phyloP scores from a whole-genome alignment of 2,888 invertebrate genomes.

The Meiosimyza platycephala region DNA sequence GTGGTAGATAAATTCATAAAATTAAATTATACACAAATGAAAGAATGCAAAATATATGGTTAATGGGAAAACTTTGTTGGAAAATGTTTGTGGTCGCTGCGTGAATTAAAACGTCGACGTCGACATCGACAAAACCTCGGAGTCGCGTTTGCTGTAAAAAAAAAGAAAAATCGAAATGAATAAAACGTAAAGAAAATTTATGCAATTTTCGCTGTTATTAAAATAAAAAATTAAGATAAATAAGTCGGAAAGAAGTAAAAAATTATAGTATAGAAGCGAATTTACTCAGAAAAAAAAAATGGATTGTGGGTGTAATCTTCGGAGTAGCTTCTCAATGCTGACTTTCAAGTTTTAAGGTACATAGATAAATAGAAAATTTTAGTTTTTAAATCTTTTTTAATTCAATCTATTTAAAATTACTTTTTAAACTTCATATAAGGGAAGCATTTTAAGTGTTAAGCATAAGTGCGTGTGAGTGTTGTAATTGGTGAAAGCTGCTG shows the following conservation, averaged over 20 bases:
- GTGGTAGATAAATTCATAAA: conserved; percentile 6
- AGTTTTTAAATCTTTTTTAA: no score
- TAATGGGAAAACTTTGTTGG: no score
- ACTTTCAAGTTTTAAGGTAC: conserved; percentile 22
- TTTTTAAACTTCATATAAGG: no score
- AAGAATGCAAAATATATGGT: not conserved
- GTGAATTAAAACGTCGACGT: conserved; percentile 14
- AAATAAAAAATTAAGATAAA: conserved; percentile 19
- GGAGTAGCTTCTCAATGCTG: conserved; percentile 7
- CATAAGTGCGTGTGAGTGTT: not conserved
- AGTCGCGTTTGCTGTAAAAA: conserved; percentile 11
- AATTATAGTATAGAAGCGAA: not conserved
- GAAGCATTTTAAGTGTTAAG: no score
- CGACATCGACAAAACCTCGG: conserved; percentile 21
- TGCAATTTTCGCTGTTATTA: not conserved
- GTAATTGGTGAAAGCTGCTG: conserved; percentile 36
- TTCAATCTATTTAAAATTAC: no score
- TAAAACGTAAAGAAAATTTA: conserved; percentile 24
- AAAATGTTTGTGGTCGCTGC: conserved; percentile 15
- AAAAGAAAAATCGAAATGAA: conserved; percentile 27
- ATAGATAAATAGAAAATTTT: not conserved
- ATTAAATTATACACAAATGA: conserved; percentile 11
- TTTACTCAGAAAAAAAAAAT: not conserved
- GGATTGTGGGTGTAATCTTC: not conserved
- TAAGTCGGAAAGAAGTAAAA: not conserved